Percentiles rank a stretch among this genome's conserved stretches.
Evolutionary conservation across 1,140 invertebrate species (phyloP).

Genomic region (Dreissena polymorpha): DNA sequence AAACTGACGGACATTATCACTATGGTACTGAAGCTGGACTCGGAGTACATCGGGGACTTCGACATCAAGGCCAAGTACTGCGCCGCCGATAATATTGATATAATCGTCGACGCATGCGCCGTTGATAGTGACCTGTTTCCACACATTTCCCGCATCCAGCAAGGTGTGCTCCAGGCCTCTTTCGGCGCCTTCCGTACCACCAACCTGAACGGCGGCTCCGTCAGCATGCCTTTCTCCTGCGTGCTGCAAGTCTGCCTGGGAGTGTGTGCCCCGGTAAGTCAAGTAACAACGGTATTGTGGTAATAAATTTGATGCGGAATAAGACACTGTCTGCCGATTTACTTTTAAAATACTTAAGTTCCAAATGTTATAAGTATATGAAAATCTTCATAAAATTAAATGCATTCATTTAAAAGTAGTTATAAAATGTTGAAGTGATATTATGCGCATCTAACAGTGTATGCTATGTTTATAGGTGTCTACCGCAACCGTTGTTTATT

Average conservation of each 20-base stretch:
- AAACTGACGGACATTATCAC: conserved; percentile 58
- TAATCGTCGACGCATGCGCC: conserved; percentile 2
- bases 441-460: too few relatives aligned
- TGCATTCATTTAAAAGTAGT: too few relatives aligned
- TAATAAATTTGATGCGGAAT: too few relatives aligned
- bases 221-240: conserved; percentile 59
- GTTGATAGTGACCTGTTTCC: conserved; percentile 19
- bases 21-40: conserved; percentile 53
- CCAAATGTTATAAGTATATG: background rate
- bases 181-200: conserved; percentile 53
- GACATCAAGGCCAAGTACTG: conserved; percentile 15
- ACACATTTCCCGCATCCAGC: background rate
- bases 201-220: conserved; percentile 38
- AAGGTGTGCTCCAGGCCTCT: conserved; percentile 30
- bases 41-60: conserved; percentile 47
- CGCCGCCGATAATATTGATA: conserved; percentile 2
- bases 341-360: background rate
- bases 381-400: too few relatives aligned
- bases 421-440: too few relatives aligned
- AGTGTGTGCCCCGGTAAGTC: conserved; percentile 42
- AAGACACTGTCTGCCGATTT: too few relatives aligned
- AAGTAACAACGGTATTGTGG: too few relatives aligned
- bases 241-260: conserved; percentile 49
- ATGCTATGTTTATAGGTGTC: too few relatives aligned
- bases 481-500: too few relatives aligned